Percentiles rank a stretch among this genome's conserved stretches.
Conservation (phyloP, 2,888 invertebrate genomes). For the Myopa testacea region DNA sequence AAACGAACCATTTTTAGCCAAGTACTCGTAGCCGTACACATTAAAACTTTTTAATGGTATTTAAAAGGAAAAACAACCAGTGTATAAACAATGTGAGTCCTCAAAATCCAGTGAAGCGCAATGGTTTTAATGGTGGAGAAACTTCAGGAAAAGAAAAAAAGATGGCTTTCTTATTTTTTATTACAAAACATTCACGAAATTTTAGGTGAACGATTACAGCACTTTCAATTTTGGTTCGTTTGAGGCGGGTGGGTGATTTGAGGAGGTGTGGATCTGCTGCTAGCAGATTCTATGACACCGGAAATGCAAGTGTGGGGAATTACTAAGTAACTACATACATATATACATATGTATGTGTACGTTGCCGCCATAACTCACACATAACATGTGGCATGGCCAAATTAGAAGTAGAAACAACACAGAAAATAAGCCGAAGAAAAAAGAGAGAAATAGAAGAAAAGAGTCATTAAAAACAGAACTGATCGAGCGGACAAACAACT, state of each 20-base stretch:
- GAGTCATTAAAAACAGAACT: neutral
- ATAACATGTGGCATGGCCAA: conserved; percentile 14
- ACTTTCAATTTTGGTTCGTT: conserved; percentile 29
- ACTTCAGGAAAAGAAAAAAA: neutral
- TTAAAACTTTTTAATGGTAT: neutral
- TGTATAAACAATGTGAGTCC: neutral
- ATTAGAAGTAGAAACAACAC: neutral
- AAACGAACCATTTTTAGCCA: neutral
- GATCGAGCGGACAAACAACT: conserved; percentile 4
- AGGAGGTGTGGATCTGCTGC: neutral
- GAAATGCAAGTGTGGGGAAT: conserved; percentile 10
- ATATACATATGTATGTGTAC: no score
- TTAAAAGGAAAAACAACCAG: conserved; percentile 4
- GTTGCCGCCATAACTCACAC: conserved; percentile 14
- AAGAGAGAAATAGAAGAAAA: neutral
- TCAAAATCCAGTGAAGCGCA: conserved; percentile 3
- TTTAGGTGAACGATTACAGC: conserved; percentile 14
- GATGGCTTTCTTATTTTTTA: neutral
- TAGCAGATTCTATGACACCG: neutral
- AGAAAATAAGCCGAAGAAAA: neutral
- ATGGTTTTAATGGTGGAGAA: neutral
- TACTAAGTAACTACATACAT: neutral
- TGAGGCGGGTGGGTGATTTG: neutral
- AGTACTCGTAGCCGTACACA: neutral
- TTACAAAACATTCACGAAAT: neutral